A percentile compares a stretch with the other conserved stretches of the same genome.
phyloP scores from a whole-genome alignment of 2,797 vertebrate genomes.

The Phoebastria nigripes region DNA sequence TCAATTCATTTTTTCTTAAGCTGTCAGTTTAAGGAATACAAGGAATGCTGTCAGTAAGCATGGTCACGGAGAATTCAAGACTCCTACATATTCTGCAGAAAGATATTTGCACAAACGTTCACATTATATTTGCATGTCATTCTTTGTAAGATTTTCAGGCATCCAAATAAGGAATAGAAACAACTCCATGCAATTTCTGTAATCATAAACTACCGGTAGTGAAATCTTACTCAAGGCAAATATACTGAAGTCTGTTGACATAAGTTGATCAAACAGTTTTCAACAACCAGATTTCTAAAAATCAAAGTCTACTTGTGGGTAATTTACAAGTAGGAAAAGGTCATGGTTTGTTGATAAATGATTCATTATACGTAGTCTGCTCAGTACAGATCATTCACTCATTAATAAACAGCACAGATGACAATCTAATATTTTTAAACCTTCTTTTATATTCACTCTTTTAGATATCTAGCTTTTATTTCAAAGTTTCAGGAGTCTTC shows the following conservation, averaged over 20 bases:
- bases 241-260: conserved; percentile 16
- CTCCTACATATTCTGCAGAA: neutral
- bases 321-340: conserved; percentile 50
- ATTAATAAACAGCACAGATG: conserved; percentile 20
- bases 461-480: neutral
- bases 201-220: neutral
- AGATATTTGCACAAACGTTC: neutral
- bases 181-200: neutral
- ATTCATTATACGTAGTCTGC: neutral
- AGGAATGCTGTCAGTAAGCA: neutral
- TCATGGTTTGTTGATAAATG: conserved; percentile 19
- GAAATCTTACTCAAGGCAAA: conserved; percentile 22
- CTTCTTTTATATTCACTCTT: neutral
- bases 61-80: neutral
- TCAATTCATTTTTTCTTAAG: neutral
- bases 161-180: neutral
- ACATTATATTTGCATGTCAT: neutral
- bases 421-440: neutral
- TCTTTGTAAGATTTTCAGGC: neutral
- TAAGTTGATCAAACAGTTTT: conserved; percentile 45
- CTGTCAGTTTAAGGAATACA: neutral
- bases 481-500: neutral
- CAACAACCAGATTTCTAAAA: conserved; percentile 37
- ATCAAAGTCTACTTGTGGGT: conserved; percentile 5
- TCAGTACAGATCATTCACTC: neutral